Evolutionary conservation across 2,113 vertebrate genomes (phyloP).

Genomic region (Ellobius talpinus): DNA sequence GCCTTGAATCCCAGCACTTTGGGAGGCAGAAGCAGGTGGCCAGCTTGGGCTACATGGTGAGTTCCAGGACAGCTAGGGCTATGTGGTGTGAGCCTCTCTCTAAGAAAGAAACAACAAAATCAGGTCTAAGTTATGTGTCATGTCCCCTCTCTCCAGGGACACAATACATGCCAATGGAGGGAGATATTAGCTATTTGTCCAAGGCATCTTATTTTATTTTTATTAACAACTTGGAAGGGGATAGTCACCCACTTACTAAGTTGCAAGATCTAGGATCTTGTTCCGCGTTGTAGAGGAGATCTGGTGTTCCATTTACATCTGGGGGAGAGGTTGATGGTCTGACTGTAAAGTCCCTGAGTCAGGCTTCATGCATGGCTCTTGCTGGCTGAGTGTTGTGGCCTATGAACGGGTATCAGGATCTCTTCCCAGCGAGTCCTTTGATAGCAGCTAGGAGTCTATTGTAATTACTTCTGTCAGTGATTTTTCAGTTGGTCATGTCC

Average conservation of each 20-base stretch:
- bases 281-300: not conserved
- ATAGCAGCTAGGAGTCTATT: not conserved
- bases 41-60: no score
- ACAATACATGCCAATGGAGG: conserved; percentile 23
- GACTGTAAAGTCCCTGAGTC: not conserved
- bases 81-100: not conserved
- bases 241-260: not conserved
- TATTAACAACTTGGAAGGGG: not conserved
- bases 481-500: not conserved
- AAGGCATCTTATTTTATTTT: conserved; percentile 16
- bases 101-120: not conserved
- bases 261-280: not conserved
- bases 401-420: not conserved
- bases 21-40: not conserved
- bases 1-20: not conserved
- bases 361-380: not conserved
- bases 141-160: no score
- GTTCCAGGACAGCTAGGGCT: not conserved
- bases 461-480: not conserved
- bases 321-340: not conserved
- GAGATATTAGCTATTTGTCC: conserved; percentile 15
- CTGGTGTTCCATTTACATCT: not conserved
- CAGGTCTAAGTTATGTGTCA: not conserved
- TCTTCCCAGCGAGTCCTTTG: not conserved
- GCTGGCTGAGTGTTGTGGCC: not conserved